Evolutionary conservation across 2,113 vertebrate species (phyloP).

Genomic region (Apteryx mantelli): DNA sequence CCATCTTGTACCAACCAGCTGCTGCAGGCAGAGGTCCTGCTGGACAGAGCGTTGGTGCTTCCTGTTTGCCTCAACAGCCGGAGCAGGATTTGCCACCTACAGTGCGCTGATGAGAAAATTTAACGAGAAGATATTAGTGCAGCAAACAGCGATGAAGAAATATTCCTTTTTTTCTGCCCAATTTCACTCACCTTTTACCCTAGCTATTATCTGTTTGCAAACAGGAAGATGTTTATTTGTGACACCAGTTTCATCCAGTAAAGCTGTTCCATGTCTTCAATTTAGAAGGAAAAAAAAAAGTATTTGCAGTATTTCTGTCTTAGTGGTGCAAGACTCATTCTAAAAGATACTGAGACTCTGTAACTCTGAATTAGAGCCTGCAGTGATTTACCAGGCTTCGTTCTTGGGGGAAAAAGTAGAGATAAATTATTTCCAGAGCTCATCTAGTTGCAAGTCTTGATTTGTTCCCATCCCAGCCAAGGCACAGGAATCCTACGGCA

Average conservation of each 20-base stretch:
- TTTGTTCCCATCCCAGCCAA: background rate
- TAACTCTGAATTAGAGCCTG: background rate
- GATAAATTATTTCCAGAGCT: background rate
- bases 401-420: background rate
- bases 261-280: background rate
- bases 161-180: background rate
- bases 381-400: background rate
- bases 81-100: background rate
- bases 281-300: background rate
- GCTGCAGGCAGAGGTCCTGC: background rate
- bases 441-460: background rate
- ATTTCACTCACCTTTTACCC: background rate
- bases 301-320: background rate
- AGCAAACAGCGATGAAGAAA: background rate
- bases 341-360: background rate
- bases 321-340: background rate
- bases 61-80: background rate
- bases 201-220: background rate
- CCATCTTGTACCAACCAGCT: background rate
- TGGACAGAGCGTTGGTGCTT: fast-evolving
- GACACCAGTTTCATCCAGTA: background rate
- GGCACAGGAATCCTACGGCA: background rate
- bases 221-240: background rate
- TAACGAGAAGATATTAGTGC: background rate
- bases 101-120: background rate